Evolutionary conservation across 2,888 invertebrate species (phyloP).

Genomic region (Clusia tigrina): DNA sequence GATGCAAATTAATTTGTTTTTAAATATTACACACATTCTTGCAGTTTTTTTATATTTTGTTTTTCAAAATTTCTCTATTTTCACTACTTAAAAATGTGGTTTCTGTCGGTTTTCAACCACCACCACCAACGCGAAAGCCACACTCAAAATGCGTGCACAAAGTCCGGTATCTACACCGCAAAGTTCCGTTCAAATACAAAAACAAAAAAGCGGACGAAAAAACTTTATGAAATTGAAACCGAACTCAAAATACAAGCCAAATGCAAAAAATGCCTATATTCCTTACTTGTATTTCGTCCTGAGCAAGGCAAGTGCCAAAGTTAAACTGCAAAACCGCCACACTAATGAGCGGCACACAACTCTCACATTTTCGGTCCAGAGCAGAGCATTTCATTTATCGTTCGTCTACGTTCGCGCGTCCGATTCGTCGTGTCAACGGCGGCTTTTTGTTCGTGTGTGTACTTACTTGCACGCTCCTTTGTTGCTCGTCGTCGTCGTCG

Average conservation of each 20-base stretch:
- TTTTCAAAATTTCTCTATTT: neutral
- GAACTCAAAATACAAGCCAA: too few species aligned
- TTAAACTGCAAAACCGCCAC: slow-evolving; percentile 35
- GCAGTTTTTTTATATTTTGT: slow-evolving; percentile 16
- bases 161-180: slow-evolving; percentile 44
- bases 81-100: slow-evolving; percentile 16
- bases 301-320: slow-evolving; percentile 45
- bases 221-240: neutral
- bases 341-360: neutral
- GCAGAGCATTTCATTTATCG: too few species aligned
- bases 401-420: neutral
- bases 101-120: slow-evolving; percentile 9
- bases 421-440: neutral
- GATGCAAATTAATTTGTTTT: too few species aligned
- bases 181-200: slow-evolving; percentile 14
- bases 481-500: neutral
- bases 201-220: neutral
- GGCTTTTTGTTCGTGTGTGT: neutral
- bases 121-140: slow-evolving; percentile 11
- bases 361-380: neutral
- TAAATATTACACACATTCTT: slow-evolving; percentile 5
- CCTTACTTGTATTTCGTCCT: slow-evolving; percentile 39
- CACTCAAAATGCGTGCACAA: slow-evolving; percentile 26
- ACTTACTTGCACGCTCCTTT: slow-evolving; percentile 11
- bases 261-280: too few species aligned